Evolutionary conservation across 1,140 invertebrate species (phyloP).

Genomic region (Ericerus pela): DNA sequence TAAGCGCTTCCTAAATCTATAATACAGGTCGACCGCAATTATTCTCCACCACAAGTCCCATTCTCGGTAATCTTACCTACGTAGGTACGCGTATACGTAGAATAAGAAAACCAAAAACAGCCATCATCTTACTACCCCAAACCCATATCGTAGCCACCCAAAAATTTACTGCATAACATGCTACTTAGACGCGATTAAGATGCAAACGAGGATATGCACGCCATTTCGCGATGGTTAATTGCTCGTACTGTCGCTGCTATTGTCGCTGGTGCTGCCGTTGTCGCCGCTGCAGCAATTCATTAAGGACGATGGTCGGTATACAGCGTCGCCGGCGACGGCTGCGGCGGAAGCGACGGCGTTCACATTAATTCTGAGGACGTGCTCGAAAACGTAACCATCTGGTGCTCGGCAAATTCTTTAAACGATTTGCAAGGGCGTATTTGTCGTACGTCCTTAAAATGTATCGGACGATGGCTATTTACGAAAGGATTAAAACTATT

Average conservation of each 20-base stretch:
- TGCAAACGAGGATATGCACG: background rate
- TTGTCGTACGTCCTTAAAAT: constrained; percentile 5
- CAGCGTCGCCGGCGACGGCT: background rate
- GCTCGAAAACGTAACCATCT: constrained; percentile 1
- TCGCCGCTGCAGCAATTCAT: background rate
- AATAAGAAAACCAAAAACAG: no score
- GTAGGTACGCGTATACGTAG: no score
- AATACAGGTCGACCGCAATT: no score
- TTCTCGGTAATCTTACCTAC: no score
- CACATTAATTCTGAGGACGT: constrained; percentile 8
- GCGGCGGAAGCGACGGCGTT: background rate
- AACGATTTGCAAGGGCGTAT: constrained; percentile 4
- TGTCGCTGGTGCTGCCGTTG: no score
- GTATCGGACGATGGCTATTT: constrained; percentile 11
- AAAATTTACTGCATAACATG: no score
- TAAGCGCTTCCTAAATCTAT: no score
- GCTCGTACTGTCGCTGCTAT: no score
- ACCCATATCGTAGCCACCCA: no score
- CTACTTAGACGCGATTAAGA: constrained; percentile 7
- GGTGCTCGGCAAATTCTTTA: constrained; percentile 10
- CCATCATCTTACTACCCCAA: no score
- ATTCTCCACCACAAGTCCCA: no score
- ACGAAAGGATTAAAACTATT: constrained; percentile 12
- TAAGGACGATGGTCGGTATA: background rate
- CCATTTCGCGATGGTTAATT: no score